phyloP scores from a whole-genome alignment of 2,888 invertebrate genomes.

The Hetaerina titia region DNA sequence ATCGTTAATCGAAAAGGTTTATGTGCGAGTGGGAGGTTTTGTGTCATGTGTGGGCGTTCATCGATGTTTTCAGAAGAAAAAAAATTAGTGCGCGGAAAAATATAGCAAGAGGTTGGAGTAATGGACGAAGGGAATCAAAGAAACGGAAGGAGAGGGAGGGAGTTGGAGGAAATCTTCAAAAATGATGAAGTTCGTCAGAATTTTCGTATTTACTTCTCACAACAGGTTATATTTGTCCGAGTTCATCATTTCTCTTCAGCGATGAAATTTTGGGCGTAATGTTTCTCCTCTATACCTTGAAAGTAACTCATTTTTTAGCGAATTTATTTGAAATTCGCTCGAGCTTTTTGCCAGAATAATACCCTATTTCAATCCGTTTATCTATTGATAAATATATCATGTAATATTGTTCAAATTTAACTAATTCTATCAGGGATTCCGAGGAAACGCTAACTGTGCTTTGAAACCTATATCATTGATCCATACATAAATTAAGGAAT shows the following conservation, averaged over 20 bases:
- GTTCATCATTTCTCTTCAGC: neutral
- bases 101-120: neutral
- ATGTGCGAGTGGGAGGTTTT: neutral
- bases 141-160: neutral
- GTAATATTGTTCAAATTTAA: too few species aligned
- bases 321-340: neutral
- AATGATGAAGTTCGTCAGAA: neutral
- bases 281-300: neutral
- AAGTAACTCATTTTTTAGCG: neutral
- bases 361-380: too few species aligned
- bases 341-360: too few species aligned
- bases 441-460: too few species aligned
- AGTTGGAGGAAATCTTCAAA: neutral
- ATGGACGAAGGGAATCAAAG: neutral
- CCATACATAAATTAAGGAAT: too few species aligned
- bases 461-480: too few species aligned
- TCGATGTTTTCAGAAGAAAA: neutral
- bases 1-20: conserved; percentile 27
- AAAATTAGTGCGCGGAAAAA: neutral
- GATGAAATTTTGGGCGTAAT: neutral
- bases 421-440: too few species aligned
- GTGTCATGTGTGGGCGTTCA: neutral
- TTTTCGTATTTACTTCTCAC: neutral
- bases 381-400: too few species aligned
- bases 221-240: neutral